These are phyloP conservation scores for Pseudorhiza aurosa DNA, from an alignment of 30 jellyfish, hydroid and myxozoan species.

Conservation along the genomic window DNA sequence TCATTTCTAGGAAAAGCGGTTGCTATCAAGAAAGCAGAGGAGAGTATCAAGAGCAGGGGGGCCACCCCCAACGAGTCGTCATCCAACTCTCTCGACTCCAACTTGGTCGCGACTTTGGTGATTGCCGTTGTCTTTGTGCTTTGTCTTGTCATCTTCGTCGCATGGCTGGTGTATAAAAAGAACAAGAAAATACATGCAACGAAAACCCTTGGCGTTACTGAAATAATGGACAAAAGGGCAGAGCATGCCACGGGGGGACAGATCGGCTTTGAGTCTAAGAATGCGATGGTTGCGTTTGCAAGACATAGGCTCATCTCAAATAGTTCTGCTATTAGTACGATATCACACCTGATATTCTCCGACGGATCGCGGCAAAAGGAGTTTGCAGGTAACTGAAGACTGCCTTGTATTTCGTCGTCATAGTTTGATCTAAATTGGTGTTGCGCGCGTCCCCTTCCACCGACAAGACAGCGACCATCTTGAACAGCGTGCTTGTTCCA, in stretches of 20 bases:
- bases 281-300: slow-evolving; percentile 37
- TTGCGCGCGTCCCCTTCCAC: no score
- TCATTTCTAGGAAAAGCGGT: no score
- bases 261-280: slow-evolving; percentile 25
- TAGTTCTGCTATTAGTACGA: slow-evolving; percentile 20
- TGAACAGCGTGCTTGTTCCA: no score
- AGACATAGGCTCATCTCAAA: slow-evolving; percentile 59
- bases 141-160: neutral
- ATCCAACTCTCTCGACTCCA: neutral
- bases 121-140: neutral
- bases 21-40: no score
- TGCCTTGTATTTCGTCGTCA: no score
- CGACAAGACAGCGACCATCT: no score
- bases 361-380: slow-evolving; percentile 30
- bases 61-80: neutral
- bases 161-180: neutral
- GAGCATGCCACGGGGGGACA: slow-evolving; percentile 10
- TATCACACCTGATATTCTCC: slow-evolving; percentile 33
- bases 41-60: neutral
- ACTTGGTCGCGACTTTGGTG: neutral
- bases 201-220: neutral
- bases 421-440: no score
- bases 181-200: neutral
- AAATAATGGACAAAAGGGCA: neutral
- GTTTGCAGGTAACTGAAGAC: slow-evolving; percentile 49